A percentile compares a stretch with the other conserved stretches of the same genome.
These are phyloP conservation scores for Acrocera orbiculus DNA, from an alignment of 2,888 invertebrate species.

Conservation along the genomic window DNA sequence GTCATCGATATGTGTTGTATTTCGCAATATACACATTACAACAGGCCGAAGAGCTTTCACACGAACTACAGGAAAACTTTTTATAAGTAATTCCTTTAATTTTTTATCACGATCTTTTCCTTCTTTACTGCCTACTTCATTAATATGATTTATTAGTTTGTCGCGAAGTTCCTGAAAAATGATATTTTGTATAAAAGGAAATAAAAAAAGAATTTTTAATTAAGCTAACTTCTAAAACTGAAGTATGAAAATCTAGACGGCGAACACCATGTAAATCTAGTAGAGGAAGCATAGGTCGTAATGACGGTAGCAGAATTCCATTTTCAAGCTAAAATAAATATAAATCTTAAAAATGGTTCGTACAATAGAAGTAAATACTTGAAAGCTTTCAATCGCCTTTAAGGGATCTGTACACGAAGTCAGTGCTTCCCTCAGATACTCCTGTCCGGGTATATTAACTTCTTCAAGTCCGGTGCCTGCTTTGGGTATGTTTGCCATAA, in stretches of 20 bases:
- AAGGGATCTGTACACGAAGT: conserved; percentile 92
- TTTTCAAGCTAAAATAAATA: conserved; percentile 68
- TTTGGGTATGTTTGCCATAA: no score
- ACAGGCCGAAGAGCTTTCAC: conserved; percentile 82
- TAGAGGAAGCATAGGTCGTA: conserved; percentile 86
- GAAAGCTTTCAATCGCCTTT: conserved; percentile 97
- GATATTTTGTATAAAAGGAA: conserved; percentile 3
- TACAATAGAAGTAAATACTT: conserved; percentile 34
- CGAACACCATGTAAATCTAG: conserved; percentile 87
- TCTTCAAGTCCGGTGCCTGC: conserved; percentile 58
- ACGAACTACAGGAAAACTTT: conserved; percentile 86
- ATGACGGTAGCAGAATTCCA: conserved; percentile 77
- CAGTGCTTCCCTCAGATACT: conserved; percentile 73
- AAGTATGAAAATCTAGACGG: conserved; percentile 85
- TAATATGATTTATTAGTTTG: conserved; percentile 59
- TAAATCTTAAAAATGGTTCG: no score
- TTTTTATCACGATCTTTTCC: conserved; percentile 60
- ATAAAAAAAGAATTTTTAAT: not conserved
- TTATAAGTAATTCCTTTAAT: conserved; percentile 72
- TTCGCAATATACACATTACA: conserved; percentile 85
- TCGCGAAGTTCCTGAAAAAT: conserved; percentile 40
- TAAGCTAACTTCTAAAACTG: conserved; percentile 50
- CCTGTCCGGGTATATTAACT: conserved; percentile 71
- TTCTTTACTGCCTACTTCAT: conserved; percentile 60
- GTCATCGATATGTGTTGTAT: conserved; percentile 84